Base-by-base conservation (phyloP, 2,797 vertebrate genomes). In the Denticeps clupeoides region DNA sequence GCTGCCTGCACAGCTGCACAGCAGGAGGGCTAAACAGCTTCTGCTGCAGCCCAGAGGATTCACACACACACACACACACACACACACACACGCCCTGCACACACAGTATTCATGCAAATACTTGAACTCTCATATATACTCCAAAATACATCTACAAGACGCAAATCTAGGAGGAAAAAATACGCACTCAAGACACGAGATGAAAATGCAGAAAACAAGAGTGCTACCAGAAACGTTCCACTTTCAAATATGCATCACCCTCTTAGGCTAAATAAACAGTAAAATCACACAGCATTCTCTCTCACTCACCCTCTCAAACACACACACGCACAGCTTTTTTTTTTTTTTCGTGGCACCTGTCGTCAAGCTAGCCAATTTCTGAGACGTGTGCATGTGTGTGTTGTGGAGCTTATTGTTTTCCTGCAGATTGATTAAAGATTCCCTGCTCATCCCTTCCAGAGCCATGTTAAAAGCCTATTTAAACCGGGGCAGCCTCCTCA, bases 401-500 rank as follows among this genome's bases (percentile, higher is more conserved):
- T 32, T 5, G 5, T 19, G 23, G 25, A 41, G 27, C 11, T 18
- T 27, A 27, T 27, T 28, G 6, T 55, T 45, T 54, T 53, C 41
- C 52, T 52, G 45, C 56, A 52, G 51, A 51, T 66, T 66, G 64
- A 66, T 60, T 57, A 66, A 66, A 66, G 60, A 49, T 60, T 47
- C 41, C 42, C 10, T 57, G 48, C 58, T 56, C 41, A 55, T 63
- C 52, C 47, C 46, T 49, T 53, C 41, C 68, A 64, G 70, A 72
- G 65, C 78, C 71, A 72, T 71, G 73, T 74, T 72, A 80, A 70
- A 74, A 79, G 75, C 52, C 69, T 64, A 71, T 80, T 82, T 77
- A 60, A 56, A 45, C 38, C 48, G 28, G 40, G 31, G 37, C 52
- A 25, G 56, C 48, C 42, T 60, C 42, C 50, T 60, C 54, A 66